Evolutionary conservation across 1,140 invertebrate genomes (phyloP), one percentile per base, ranked within the genome.

Genomic region (Reticulitermes speratus): DNA sequence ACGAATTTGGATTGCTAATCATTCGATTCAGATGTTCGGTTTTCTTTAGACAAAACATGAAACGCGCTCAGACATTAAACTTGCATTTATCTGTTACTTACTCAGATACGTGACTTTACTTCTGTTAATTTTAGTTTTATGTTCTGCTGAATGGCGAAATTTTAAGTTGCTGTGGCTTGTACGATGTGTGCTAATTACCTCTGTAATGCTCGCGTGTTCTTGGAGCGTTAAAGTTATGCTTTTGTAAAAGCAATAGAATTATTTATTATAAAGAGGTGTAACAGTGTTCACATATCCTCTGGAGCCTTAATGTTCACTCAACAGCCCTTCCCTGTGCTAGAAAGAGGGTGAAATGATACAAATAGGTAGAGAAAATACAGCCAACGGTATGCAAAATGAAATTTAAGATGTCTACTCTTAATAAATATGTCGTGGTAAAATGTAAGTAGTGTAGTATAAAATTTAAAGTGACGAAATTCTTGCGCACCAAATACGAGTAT

Each of bases 241-340:
- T 75, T 75, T 75, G 65, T 75, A 75, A 75, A 75, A 75, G 65
- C 65, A 30, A 75, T 25, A 75, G 65, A 75, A 75, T 75, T 75
- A 75, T 75, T 75, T 75, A 75, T 75, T 75, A 75, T 30, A 75
- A 75, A 75, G 65, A 75, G 65, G 25, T 75, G 65, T 75, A 75
- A 30, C 65, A 30, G 65, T 75, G 65, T 75, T 75, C 65, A 75
- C 65, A 75, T 75, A 75, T 75, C 65, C 25, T 30, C 25, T 75
- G n/a, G 52, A 21, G 48, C 9, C 5, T 75, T 75, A 75, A 75
- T 75, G n/a, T 30, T 0, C n/a, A 30, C 65, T 75, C 25, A 75
- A 75, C 65, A 75, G 25, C n/a, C 14, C 65, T 75, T 30, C 25
- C 25, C 16, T 30, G 0, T 75, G 65, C 25, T 7, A 75, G 3